Evolutionary conservation across 2,888 invertebrate species (phyloP), one percentile per base, ranked within the genome.

Genomic region (Ophion costatus): DNA sequence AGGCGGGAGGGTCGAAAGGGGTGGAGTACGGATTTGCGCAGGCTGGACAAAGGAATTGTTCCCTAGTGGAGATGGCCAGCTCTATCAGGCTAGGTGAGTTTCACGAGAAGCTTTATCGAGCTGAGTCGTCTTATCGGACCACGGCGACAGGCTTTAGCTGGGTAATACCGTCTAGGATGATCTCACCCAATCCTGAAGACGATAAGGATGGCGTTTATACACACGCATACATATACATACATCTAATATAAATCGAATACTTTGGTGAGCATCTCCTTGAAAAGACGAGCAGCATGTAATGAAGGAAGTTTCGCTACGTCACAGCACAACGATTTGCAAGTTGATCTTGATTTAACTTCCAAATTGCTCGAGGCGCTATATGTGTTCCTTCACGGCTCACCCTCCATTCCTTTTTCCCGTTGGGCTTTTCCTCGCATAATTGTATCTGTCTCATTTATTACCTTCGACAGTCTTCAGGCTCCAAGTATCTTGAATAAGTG

Each of bases 321-420:
- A 83, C 22, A 73, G 82, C 45, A 71, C 75, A 85, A 88, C 85
- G 86, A 89, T 89, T 90, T 90, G 88, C 89, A 90, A 90, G 89
- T 90, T 89, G 88, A 88, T 85, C 88, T 87, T 86, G 88, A 90
- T 90, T 90, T 90, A 90, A 90, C 89, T 90, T 89, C 86, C 90
- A 90, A 90, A 90, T 90, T 67, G 80, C 70, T 78, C 85, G 67
- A 84, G 81, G 77, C 75, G 64, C 64, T 70, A 38, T 22, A 76
- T 51, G 17, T 14, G 14, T 71, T 59, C 76, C 67, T 29, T 77
- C 66, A 76, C 61, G 45, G 24, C 64, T 42, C 66, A 38, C 9
- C 64, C 67, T 63, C 67, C 29, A 69, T 73, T 79, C 51, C 61
- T 59, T 66, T 66, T 20, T 76, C 64, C 45, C 38, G 24, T 29